Conservation (phyloP, 1,140 invertebrate species). For the Rhagoletis zephyria region DNA sequence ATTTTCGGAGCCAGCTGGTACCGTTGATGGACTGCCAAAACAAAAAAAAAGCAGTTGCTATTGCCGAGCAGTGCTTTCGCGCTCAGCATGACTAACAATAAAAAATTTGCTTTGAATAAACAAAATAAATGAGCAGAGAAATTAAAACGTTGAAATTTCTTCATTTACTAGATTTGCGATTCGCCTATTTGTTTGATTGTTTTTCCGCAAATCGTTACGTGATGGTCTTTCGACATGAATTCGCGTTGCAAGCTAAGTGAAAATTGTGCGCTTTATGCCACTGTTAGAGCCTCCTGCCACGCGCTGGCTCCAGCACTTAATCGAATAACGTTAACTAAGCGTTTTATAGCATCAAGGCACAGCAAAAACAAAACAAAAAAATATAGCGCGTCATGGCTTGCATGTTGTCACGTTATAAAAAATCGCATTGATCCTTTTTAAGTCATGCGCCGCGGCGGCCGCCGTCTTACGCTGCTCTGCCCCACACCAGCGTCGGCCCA, state of each 20-base stretch:
- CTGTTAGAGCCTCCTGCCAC: neutral
- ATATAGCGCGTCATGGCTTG: constrained; percentile 57
- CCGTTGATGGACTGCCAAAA: neutral
- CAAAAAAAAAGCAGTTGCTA: neutral
- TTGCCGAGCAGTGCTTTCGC: neutral
- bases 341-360: neutral
- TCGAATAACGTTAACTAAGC: constrained; percentile 38
- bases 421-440: constrained; percentile 56
- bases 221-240: constrained; percentile 31
- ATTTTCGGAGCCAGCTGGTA: constrained; percentile 31
- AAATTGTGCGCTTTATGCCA: neutral
- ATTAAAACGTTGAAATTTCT: constrained; percentile 52
- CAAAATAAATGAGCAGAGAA: constrained; percentile 24
- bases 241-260: neutral
- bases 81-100: neutral
- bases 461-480: neutral
- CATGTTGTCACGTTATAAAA: constrained; percentile 73
- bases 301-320: neutral
- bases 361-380: constrained; percentile 2
- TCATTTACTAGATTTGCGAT: constrained; percentile 14
- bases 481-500: neutral
- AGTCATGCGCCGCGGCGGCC: neutral
- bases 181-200: constrained; percentile 14
- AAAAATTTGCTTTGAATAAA: constrained; percentile 24
- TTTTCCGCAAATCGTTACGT: constrained; percentile 36